Base-by-base conservation (phyloP, 2,888 invertebrate genomes). In the Maniola hyperantus region DNA sequence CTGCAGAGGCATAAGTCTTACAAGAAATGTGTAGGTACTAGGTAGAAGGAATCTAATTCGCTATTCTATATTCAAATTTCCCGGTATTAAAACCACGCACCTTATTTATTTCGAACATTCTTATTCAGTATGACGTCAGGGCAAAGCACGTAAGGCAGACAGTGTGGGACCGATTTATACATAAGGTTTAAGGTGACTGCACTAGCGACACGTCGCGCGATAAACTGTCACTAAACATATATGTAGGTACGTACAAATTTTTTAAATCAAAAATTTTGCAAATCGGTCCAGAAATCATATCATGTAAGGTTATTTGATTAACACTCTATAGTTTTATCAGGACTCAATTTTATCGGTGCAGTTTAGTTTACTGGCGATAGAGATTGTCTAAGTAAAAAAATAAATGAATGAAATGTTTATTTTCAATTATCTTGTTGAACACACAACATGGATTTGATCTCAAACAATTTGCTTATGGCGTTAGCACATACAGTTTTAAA, bases 161-260 rank as follows among this genome's bases (percentile, higher is more conserved):
- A 87, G 84, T 86, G 83, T 88, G 87, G 88, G 86, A 88, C 88
- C 85, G 72, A 80, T 77, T 79, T 81, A 76, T 80, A 83, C 76
- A 77, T 74, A 73, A 73, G 69, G 72, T 67, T 39, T 18, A 39
- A n/a, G 18, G 42, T 39, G 20, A 20, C 20, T 10, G 6, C 42
- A 57, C 39, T 20, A 42, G 11, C 39, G 42, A 57, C 57, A 42
- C 20, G 39, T 42, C 20, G 20, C 13, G 11, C 57, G 13, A 42
- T 42, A 13, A 57, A 57, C 13, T 57, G 6, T 42, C 20, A 6
- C 46, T 7, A 48, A 2, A 2, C 15, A n/a, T 15, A 15, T 5
- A 1, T 5, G 6, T 1, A 15, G 2, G 1, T 46, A 8, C 8
- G 7, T 8, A 18, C 7, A 0, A 39, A 39, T 39, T 39, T 10